A percentile compares a stretch with the other conserved stretches of the same genome.
These are phyloP conservation scores for Syrphus vitripennis DNA, from an alignment of 2,888 invertebrate genomes.

Conservation along the genomic window DNA sequence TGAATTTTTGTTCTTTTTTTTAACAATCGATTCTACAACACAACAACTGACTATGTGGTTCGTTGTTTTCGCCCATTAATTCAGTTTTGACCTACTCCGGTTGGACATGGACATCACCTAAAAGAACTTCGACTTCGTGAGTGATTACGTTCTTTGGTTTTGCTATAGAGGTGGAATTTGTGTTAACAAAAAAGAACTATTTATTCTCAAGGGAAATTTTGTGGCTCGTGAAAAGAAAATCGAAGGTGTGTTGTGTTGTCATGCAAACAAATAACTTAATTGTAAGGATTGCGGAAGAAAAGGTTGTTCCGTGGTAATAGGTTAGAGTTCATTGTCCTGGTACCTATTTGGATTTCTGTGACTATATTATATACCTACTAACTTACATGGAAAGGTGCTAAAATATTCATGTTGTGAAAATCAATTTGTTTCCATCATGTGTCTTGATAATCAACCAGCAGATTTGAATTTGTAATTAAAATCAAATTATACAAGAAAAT, in stretches of 20 bases:
- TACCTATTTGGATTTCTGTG: background rate
- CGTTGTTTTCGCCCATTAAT: conserved; percentile 43
- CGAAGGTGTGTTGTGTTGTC: conserved; percentile 55
- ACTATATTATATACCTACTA: background rate
- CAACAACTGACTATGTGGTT: background rate
- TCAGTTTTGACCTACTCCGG: conserved; percentile 46
- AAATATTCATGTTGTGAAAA: background rate
- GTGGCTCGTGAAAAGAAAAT: conserved; percentile 12
- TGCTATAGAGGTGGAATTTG: background rate
- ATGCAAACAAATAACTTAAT: conserved; percentile 37
- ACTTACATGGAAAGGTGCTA: no score
- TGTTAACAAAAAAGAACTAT: background rate
- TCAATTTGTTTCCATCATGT: background rate
- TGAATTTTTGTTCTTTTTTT: no score
- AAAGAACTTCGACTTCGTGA: background rate
- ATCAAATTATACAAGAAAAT: background rate
- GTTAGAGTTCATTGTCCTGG: conserved; percentile 52
- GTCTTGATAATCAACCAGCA: background rate
- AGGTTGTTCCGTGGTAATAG: background rate
- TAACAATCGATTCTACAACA: conserved; percentile 37
- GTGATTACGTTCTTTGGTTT: conserved; percentile 11
- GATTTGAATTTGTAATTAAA: background rate
- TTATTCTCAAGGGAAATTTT: background rate
- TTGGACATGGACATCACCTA: background rate
- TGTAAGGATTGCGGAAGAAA: background rate